Base-by-base conservation (phyloP, 1,140 invertebrate species). In the Chironomus striatipennis region DNA sequence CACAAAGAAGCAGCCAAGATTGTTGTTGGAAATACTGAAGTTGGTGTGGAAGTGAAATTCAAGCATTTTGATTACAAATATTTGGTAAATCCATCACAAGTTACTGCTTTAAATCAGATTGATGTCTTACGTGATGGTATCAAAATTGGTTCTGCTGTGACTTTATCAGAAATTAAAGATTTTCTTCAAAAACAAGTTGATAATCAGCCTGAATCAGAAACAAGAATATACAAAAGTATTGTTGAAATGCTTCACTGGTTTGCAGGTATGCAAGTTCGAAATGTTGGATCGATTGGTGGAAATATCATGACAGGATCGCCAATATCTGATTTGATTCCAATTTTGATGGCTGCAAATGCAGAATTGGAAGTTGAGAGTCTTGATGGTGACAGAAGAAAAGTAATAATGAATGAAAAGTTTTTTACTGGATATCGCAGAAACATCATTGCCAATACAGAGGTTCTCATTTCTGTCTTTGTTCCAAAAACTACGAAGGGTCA, bases 231-330 rank as follows among this genome's bases (percentile, higher is more conserved):
- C 78, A 79, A 85, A 75, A 88, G 90, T 42, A 88, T 95, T 64
- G 84, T 91, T 21, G 89, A 93, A 75, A 98, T 98, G 91, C 84
- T 98, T 2, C 88, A 94, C 79, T 97, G 92, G 89, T 98, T 98
- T 87, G 96, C 95, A 76, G 94, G 96, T 21, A 93, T 91, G 81
- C 96, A 98, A 86, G 95, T 98, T 74, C 86, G 95, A 76, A 98
- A 88, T 80, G 88, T 89, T 6, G 88, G 88, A 83, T 89, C 93
- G 43, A 82, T 98, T 18, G 94, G 92, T 72, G 95, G 96, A 24
- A 98, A 98, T 83, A 94, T 98, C 73, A 91, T 97, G 84, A 98
- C 95, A 0, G 94, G 94, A 15, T 97, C 95, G 83, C 96, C 96
- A 0, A 98, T 98, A 80, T 98, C 95, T 9, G 96, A 98, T 85